Conservation (phyloP, 2,888 invertebrate species). For the Maniola hyperantus region DNA sequence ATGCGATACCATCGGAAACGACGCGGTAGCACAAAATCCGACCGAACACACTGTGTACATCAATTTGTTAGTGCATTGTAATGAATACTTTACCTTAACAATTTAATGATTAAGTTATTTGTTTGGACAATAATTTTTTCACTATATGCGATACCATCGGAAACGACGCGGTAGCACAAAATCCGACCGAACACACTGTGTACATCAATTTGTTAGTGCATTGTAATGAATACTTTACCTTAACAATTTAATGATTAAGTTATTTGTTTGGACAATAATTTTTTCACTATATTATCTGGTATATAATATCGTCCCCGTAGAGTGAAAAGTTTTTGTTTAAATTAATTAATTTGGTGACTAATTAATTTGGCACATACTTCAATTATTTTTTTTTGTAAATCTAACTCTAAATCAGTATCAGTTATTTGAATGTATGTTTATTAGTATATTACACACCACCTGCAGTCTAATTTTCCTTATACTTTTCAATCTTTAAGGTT, state of each 20-base stretch:
- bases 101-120: slow-evolving; percentile 21
- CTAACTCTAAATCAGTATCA: too few relatives aligned
- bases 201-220: slow-evolving; percentile 32
- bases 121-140: background rate
- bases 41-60: slow-evolving; percentile 30
- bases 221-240: slow-evolving; percentile 30
- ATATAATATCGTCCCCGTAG: too few relatives aligned
- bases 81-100: slow-evolving; percentile 25
- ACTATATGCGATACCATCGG: slow-evolving; percentile 21
- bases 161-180: slow-evolving; percentile 21
- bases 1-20: slow-evolving; percentile 24
- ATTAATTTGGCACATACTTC: too few relatives aligned
- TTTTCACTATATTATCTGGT: too few relatives aligned
- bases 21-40: slow-evolving; percentile 19
- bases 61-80: slow-evolving; percentile 31
- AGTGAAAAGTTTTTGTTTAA: too few relatives aligned
- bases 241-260: slow-evolving; percentile 17
- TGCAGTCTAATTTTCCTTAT: too few relatives aligned
- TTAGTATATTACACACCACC: too few relatives aligned
- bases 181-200: slow-evolving; percentile 24
- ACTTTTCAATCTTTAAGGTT: too few relatives aligned
- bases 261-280: slow-evolving; percentile 10
- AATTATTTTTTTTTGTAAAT: too few relatives aligned
- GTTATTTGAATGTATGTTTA: too few relatives aligned
- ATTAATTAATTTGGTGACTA: too few relatives aligned